Evolutionary conservation across 2,888 invertebrate species (phyloP).

Genomic region (Synergus gifuensis): DNA sequence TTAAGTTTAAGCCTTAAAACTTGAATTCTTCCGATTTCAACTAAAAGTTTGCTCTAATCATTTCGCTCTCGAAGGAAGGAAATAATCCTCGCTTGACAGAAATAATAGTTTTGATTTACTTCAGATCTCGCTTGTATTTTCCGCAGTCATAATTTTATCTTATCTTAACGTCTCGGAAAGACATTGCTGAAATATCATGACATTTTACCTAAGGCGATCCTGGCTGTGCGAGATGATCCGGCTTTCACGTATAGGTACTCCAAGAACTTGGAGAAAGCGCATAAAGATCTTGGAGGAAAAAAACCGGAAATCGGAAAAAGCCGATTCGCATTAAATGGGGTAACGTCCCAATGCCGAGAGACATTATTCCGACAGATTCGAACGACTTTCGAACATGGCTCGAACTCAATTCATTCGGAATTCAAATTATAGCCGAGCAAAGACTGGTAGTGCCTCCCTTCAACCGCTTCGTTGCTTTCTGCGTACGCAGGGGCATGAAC

Average conservation of each 20-base stretch:
- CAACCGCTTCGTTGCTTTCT: slow-evolving; percentile 48
- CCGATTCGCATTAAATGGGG: slow-evolving; percentile 41
- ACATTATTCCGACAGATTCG: slow-evolving; percentile 63
- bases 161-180: not conserved
- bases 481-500: slow-evolving; percentile 39
- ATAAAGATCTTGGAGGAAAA: slow-evolving; percentile 1
- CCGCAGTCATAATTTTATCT: slow-evolving; percentile 19
- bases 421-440: slow-evolving; percentile 68
- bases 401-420: slow-evolving; percentile 72
- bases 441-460: slow-evolving; percentile 49
- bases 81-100: not conserved
- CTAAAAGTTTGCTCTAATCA: too few relatives aligned
- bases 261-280: slow-evolving; percentile 8
- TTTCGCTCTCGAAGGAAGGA: not conserved
- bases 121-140: not conserved
- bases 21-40: too few relatives aligned
- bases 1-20: too few relatives aligned
- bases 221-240: not conserved
- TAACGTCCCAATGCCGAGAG: slow-evolving; percentile 15
- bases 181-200: slow-evolving; percentile 14
- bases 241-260: slow-evolving; percentile 16
- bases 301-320: not conserved
- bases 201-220: slow-evolving; percentile 3
- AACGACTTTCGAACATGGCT: slow-evolving; percentile 64
- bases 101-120: slow-evolving; percentile 3